Percentiles rank a stretch among this genome's conserved stretches.
These are phyloP conservation scores for Passer domesticus DNA, from an alignment of 2,113 vertebrate genomes.

Conservation along the genomic window DNA sequence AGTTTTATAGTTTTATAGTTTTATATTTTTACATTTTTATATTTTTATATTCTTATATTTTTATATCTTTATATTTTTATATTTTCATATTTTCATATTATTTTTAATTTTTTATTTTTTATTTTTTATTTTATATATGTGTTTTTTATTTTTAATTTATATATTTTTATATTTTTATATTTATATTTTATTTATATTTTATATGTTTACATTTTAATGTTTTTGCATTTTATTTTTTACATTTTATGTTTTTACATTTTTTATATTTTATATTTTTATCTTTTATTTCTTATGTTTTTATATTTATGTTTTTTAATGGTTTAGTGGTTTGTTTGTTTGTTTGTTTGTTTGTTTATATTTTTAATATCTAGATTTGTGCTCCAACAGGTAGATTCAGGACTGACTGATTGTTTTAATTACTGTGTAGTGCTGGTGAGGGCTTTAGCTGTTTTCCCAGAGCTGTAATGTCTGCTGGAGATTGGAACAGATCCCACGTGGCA, in stretches of 20 bases:
- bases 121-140: too few species aligned
- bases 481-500: neutral
- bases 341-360: neutral
- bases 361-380: rapidly evolving
- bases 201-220: neutral
- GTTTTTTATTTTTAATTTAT: too few species aligned
- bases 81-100: too few species aligned
- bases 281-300: too few species aligned
- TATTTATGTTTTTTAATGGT: neutral
- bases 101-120: too few species aligned
- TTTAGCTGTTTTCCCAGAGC: neutral
- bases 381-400: neutral
- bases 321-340: too few species aligned
- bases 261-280: too few species aligned
- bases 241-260: too few species aligned
- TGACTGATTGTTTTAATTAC: neutral
- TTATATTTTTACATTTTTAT: neutral
- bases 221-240: neutral
- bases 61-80: too few species aligned
- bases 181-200: too few species aligned
- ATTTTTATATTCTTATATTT: too few species aligned
- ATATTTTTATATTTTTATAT: neutral
- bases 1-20: neutral
- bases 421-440: rapidly evolving
- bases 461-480: neutral